Conservation (phyloP, 2,797 vertebrate genomes). For the Leucoraja ocellata region DNA sequence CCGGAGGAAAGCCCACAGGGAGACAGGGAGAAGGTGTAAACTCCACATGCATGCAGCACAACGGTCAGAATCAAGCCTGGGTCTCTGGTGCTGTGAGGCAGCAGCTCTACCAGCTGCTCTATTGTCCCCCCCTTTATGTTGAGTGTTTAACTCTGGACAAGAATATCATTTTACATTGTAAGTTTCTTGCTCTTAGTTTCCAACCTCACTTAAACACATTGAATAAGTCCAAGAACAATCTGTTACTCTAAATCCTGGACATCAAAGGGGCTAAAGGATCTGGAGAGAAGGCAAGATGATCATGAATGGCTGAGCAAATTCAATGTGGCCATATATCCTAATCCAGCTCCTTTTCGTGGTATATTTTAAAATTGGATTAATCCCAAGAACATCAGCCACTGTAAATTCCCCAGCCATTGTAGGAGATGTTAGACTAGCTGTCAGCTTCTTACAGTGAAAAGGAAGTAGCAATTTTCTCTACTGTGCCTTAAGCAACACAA, state of each 20-base stretch:
- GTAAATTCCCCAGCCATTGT: background rate
- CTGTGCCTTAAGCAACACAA: background rate
- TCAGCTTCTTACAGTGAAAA: background rate
- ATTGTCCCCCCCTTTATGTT: background rate
- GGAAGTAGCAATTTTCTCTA: background rate
- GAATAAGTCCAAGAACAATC: too few species aligned
- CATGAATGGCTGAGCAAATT: background rate
- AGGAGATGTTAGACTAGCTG: background rate
- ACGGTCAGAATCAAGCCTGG: too few species aligned
- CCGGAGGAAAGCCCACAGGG: too few species aligned
- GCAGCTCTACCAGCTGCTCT: too few species aligned
- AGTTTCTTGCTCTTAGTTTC: background rate
- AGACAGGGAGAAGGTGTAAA: too few species aligned
- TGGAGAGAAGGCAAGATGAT: background rate
- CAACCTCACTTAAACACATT: background rate
- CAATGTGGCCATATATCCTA: too few species aligned
- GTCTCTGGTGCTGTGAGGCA: too few species aligned
- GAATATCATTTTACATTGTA: background rate
- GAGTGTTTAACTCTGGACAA: background rate
- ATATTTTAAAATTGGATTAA: background rate
- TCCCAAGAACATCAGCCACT: background rate
- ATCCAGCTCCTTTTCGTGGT: background rate
- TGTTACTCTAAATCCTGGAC: background rate
- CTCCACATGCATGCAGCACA: too few species aligned
- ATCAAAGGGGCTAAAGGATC: background rate